Conservation (phyloP, 1,140 invertebrate genomes). For the Drosophila nigrodunni region DNA sequence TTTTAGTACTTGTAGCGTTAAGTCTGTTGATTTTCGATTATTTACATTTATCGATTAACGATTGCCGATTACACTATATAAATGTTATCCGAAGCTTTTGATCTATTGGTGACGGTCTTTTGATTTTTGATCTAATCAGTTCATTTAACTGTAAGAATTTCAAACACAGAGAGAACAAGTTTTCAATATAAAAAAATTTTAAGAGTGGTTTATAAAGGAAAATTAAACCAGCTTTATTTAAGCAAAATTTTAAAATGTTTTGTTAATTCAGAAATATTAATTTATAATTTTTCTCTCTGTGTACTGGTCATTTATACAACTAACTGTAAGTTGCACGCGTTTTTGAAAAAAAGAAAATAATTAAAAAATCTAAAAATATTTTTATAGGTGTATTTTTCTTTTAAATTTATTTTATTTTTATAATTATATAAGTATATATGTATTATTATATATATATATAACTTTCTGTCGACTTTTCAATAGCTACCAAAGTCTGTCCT, state of each 20-base stretch:
- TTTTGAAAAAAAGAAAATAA: conserved; percentile 51
- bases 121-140: conserved; percentile 18
- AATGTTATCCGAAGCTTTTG: conserved; percentile 4
- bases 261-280: too few species aligned
- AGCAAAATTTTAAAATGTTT: too few species aligned
- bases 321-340: conserved; percentile 65
- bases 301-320: conserved; percentile 5
- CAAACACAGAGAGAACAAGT: neutral
- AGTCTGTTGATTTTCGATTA: conserved; percentile 13
- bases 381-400: conserved; percentile 50
- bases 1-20: conserved; percentile 11
- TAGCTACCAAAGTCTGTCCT: conserved; percentile 70
- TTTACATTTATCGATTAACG: neutral
- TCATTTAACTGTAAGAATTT: conserved; percentile 11
- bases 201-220: too few species aligned
- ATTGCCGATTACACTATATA: neutral
- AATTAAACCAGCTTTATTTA: too few species aligned
- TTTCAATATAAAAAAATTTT: too few species aligned
- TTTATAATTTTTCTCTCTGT: too few species aligned
- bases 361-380: conserved; percentile 24
- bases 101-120: conserved; percentile 31
- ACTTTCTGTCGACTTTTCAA: conserved; percentile 29
- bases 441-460: conserved; percentile 24
- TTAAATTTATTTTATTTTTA: conserved; percentile 16
- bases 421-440: conserved; percentile 24